Evolutionary conservation across 1,140 invertebrate species (phyloP), one percentile per base, ranked within the genome.

Genomic region (Saccostrea echinata): DNA sequence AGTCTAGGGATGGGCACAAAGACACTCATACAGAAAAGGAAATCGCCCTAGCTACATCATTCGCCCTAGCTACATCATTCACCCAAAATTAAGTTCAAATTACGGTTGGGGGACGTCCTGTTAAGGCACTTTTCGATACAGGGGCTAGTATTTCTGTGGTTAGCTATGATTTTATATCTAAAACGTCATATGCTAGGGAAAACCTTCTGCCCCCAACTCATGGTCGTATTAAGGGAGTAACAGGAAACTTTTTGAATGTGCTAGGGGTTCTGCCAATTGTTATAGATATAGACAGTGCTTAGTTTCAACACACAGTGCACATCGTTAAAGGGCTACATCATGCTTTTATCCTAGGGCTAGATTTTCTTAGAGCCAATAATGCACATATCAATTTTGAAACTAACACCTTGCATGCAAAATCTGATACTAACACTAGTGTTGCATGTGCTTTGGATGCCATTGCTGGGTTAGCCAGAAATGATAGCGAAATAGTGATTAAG

Each of bases 331-430:
- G n/a, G n/a, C n/a, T n/a, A n/a, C n/a, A n/a, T n/a, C n/a, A n/a
- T n/a, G n/a, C n/a, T n/a, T n/a, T n/a, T 18, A 87, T 85, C 61
- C n/a, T 87, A n/a, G 85, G 88, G n/a, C 24, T 89, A 52, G 88
- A 89, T 33, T 89, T 89, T 51, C 21, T 51, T 12, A 82, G 12
- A 33, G 33, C 24, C 35, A 35, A 33, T n/a, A 27, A 82, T 18
- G 33, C 33, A 13, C 12, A 82, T 30, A 82, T 82, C 8, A 30
- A 82, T 51, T 82, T 30, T 82, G 80, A 82, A 11, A 13, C 68
- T 51, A 82, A 33, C 80, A 33, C 33, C n/a, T 2, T 82, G 33
- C 71, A 76, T 76, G 71, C 27, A 27, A 76, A 76, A 11, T 12
- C 13, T 76, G 13, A 27, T 13, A 82, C 33, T 82, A 21, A 82